phyloP scores from a whole-genome alignment of 2,113 vertebrate species.

The Lipophrys pholis region DNA sequence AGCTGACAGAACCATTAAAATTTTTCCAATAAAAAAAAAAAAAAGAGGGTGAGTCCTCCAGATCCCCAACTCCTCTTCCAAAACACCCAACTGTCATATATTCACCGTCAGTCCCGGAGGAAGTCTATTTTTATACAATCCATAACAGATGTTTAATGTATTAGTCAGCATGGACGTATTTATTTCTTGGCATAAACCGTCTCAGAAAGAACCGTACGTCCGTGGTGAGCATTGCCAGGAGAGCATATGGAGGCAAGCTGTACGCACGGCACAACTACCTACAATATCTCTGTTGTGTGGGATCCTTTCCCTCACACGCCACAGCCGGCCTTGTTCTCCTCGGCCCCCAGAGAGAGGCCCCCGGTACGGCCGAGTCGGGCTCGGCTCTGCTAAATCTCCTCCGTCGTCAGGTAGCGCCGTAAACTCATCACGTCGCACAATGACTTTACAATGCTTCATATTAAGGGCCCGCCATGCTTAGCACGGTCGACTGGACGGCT shows the following conservation, averaged over 20 bases:
- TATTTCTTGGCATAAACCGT: slow-evolving; percentile 25
- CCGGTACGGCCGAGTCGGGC: slow-evolving; percentile 21
- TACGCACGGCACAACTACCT: not conserved
- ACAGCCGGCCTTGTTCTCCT: slow-evolving; percentile 16
- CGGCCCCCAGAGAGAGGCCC: slow-evolving; percentile 20
- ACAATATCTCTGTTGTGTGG: slow-evolving; percentile 36
- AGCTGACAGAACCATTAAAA: slow-evolving; percentile 22
- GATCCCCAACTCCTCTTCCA: slow-evolving; percentile 21
- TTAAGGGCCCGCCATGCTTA: slow-evolving; percentile 2
- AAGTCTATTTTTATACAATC: slow-evolving; percentile 37
- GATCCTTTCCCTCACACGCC: slow-evolving; percentile 34
- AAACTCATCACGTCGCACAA: slow-evolving; percentile 59
- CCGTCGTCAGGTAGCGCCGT: slow-evolving; percentile 46
- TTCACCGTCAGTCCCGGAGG: not conserved
- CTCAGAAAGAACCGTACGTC: slow-evolving; percentile 29
- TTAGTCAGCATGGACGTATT: slow-evolving; percentile 38
- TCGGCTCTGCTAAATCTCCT: slow-evolving; percentile 41
- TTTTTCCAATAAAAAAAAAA: slow-evolving; percentile 23
- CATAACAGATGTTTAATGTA: slow-evolving; percentile 45
- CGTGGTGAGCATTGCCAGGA: slow-evolving; percentile 21
- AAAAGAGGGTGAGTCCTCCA: not conserved
- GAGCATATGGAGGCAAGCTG: slow-evolving; percentile 23
- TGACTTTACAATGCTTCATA: slow-evolving; percentile 41
- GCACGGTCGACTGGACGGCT: slow-evolving; percentile 15
- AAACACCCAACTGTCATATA: slow-evolving; percentile 24